Evolutionary conservation across 2,113 vertebrate species (phyloP).

Genomic region (Semnopithecus entellus): DNA sequence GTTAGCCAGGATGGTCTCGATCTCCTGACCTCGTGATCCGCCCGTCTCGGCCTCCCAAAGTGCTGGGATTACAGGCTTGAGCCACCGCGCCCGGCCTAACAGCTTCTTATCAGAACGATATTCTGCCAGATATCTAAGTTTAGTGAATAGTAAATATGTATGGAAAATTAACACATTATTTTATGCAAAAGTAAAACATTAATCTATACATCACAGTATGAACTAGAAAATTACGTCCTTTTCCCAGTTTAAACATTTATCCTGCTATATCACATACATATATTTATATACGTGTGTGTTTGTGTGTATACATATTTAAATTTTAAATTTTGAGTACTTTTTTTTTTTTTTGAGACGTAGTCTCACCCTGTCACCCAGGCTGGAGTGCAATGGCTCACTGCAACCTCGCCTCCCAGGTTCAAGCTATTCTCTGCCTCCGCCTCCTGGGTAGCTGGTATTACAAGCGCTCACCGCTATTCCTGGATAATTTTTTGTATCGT

Average conservation of each 20-base stretch:
- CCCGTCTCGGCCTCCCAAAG: too few species aligned
- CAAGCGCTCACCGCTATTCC: too few species aligned
- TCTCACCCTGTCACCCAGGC: too few species aligned
- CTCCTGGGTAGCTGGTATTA: too few species aligned
- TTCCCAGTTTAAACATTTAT: not conserved
- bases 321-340: not conserved
- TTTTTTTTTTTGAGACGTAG: not conserved
- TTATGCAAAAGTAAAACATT: not conserved
- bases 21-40: too few species aligned
- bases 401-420: too few species aligned
- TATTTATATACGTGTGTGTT: not conserved
- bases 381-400: too few species aligned
- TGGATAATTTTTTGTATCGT: too few species aligned
- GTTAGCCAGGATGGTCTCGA: too few species aligned
- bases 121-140: not conserved
- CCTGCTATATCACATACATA: not conserved
- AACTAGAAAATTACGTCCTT: not conserved
- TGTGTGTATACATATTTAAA: not conserved
- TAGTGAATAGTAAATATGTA: not conserved
- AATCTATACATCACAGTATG: not conserved
- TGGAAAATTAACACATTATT: not conserved
- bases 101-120: not conserved
- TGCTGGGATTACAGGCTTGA: too few species aligned
- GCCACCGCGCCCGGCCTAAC: not conserved
- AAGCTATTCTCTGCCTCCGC: too few species aligned